Evolutionary conservation across 2,888 invertebrate genomes (phyloP), one percentile per base, ranked within the genome.

Genomic region (Campaea margaritaria): DNA sequence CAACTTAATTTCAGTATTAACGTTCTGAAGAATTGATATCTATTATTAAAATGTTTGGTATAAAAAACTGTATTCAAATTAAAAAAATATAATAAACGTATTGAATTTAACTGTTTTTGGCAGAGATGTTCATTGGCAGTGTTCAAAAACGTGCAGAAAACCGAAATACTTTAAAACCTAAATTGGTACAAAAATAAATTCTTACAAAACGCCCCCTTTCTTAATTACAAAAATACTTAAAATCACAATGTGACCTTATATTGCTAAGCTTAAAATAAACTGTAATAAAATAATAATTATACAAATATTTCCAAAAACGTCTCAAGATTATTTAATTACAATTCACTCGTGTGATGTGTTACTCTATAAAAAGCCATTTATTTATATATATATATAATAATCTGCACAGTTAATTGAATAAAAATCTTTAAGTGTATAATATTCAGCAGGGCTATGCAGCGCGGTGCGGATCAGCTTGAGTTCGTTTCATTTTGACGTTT

Each of bases 181-280:
- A 82, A 79, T 73, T 81, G 83, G 82, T 89, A 90, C 80, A 90
- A 90, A 90, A 89, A 89, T 89, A 89, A 86, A 82, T 75, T 73
- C 84, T 82, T 85, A 83, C 72, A 71, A 67, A 65, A 54, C 46
- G 38, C 50, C 31, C 42, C 16, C 48, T 51, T 65, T 58, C 70
- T 69, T 72, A 76, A 74, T 73, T 75, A 76, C 72, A 76, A 72
- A 76, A 79, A 82, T 83, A 82, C 79, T 79, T 78, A 31, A 83
- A 88, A 90, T 90, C 91, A 91, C 90, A 91, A 69, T 68, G 88
- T 86, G 89, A 86, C 86, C 60, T 85, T 87, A 88, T 64, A 62
- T 48, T 61, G 71, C 75, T 78, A 76, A 76, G 69, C 71, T 74
- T 76, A 75, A 74, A 70, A 67, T 74, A 64, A 65, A 67, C 51